Conservation (phyloP, 2,113 vertebrate genomes). For the Planiliza haematocheilus region DNA sequence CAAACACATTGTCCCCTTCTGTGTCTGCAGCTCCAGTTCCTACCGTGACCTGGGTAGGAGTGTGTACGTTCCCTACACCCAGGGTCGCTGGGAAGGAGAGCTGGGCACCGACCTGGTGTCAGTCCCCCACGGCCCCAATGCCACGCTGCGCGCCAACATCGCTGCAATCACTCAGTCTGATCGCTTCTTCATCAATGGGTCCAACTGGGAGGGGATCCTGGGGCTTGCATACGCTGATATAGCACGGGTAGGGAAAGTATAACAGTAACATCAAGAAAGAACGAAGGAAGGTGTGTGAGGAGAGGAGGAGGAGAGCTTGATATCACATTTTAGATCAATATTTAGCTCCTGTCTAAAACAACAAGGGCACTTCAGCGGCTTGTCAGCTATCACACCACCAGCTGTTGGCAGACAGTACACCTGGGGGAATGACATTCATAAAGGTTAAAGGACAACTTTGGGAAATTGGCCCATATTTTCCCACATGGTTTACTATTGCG, state of each 20-base stretch:
- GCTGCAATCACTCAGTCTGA: conserved; percentile 97
- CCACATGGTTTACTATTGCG: too few relatives aligned
- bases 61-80: conserved; percentile 97
- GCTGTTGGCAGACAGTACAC: too few relatives aligned
- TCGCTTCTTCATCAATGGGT: conserved; percentile 99
- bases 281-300: background rate
- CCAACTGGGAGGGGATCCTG: conserved; percentile 99
- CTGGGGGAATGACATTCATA: too few relatives aligned
- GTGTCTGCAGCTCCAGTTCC: conserved; percentile 88
- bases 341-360: background rate
- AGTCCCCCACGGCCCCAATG: conserved; percentile 94
- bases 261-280: background rate
- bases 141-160: conserved; percentile 94
- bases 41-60: conserved; percentile 92
- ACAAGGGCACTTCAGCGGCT: too few relatives aligned
- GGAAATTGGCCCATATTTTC: too few relatives aligned
- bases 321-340: background rate
- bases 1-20: background rate
- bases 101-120: conserved; percentile 96
- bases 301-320: background rate
- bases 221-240: conserved; percentile 97
- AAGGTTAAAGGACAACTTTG: too few relatives aligned
- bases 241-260: conserved; percentile 86
- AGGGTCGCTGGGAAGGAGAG: conserved; percentile 98
- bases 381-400: too few relatives aligned